These are phyloP conservation scores for Anarrhichthys ocellatus DNA, from an alignment of 2,113 vertebrate genomes.

Conservation along the genomic window DNA sequence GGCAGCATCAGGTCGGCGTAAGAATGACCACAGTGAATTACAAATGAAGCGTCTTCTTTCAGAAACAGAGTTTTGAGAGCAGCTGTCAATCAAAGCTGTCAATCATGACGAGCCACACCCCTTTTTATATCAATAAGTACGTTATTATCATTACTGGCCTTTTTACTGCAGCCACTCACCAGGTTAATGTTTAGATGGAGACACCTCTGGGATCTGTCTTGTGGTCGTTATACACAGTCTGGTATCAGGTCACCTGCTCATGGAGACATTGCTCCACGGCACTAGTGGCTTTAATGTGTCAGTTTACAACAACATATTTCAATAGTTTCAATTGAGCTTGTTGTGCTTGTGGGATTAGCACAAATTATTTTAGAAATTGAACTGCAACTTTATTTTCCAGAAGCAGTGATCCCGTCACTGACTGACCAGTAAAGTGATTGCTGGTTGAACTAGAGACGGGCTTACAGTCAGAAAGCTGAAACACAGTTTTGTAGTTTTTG, in stretches of 20 bases:
- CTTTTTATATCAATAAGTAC: neutral
- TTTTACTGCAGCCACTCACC: neutral
- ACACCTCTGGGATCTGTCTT: no score
- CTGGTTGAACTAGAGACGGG: no score
- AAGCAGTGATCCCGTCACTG: no score
- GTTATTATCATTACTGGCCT: neutral
- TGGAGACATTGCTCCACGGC: neutral
- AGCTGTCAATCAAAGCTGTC: neutral
- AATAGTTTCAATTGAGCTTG: neutral
- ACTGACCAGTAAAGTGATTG: no score
- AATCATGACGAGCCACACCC: neutral
- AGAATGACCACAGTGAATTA: neutral
- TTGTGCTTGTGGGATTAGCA: neutral
- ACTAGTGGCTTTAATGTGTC: neutral
- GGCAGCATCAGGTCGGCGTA: neutral
- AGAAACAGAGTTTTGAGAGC: neutral
- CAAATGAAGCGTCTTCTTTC: neutral
- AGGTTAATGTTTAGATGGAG: neutral
- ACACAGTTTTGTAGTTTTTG: no score
- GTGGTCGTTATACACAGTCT: neutral
- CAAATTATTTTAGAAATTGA: no score
- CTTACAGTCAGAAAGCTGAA: no score
- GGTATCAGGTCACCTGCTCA: neutral
- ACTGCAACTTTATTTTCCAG: no score
- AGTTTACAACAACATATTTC: neutral